These are phyloP conservation scores for Orcinus orca DNA, from an alignment of 2,113 vertebrate species.

Conservation along the genomic window DNA sequence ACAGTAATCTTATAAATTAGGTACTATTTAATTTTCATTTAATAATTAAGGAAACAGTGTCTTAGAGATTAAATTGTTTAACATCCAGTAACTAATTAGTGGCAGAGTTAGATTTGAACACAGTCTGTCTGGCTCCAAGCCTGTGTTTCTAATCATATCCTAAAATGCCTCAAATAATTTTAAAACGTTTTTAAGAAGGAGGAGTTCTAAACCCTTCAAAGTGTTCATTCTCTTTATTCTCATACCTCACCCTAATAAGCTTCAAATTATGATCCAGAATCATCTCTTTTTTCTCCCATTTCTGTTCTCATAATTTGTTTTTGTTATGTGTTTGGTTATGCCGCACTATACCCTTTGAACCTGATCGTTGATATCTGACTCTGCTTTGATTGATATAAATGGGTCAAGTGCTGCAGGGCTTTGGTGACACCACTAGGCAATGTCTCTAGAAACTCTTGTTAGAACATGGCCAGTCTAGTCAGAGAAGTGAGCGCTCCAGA, in stretches of 20 bases:
- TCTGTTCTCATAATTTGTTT: not conserved
- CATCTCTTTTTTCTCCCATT: not conserved
- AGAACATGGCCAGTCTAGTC: not conserved
- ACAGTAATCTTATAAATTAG: not conserved
- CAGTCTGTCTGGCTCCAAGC: not conserved
- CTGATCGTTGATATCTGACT: not conserved
- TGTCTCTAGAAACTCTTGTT: not conserved
- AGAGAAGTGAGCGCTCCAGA: not conserved
- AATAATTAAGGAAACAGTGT: not conserved
- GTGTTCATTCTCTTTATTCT: not conserved
- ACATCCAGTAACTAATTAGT: not conserved
- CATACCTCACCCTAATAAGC: not conserved
- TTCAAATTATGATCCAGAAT: not conserved
- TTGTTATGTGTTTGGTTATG: not conserved
- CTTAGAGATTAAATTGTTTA: not conserved
- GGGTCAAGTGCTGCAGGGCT: accelerated
- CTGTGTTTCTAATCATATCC: not conserved
- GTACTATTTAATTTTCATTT: not conserved
- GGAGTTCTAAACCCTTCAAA: not conserved
- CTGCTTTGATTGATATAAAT: not conserved
- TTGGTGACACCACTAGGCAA: accelerated
- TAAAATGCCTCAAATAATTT: not conserved
- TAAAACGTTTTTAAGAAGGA: not conserved
- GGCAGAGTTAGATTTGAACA: not conserved
- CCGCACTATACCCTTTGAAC: too few relatives aligned